Percentiles rank a stretch among this genome's conserved stretches.
Conservation (phyloP, 2,113 vertebrate species). For the Varanus komodoensis region DNA sequence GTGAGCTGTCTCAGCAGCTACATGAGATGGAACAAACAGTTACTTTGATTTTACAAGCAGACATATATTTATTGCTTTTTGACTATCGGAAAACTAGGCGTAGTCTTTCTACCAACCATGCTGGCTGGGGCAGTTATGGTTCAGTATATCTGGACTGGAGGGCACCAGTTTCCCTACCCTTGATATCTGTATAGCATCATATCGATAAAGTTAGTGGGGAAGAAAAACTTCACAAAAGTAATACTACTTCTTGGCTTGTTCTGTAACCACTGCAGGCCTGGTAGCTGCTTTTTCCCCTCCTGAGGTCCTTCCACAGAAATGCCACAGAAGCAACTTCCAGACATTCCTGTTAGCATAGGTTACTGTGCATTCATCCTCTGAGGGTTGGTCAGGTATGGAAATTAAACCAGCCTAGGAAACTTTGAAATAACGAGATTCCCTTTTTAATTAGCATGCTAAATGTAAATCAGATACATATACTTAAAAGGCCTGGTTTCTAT, state of each 20-base stretch:
- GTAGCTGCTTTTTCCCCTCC: neutral
- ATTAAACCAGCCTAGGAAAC: neutral
- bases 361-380: neutral
- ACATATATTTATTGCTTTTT: neutral
- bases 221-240: neutral
- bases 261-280: neutral
- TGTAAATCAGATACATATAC: neutral
- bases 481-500: neutral
- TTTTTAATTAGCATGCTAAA: neutral
- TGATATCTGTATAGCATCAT: neutral
- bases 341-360: neutral
- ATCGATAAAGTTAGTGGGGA: neutral
- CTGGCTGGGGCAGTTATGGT: too few species aligned
- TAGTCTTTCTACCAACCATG: too few species aligned
- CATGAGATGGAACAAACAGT: neutral
- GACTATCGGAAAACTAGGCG: neutral
- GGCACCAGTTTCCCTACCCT: too few species aligned
- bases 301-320: neutral
- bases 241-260: neutral
- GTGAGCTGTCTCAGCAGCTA: neutral
- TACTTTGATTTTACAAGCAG: neutral
- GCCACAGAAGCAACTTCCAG: neutral
- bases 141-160: too few species aligned
- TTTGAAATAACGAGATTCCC: neutral
- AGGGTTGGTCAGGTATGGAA: neutral